phyloP scores from a whole-genome alignment of 2,113 vertebrate species.

The Microcebus tavaratra region DNA sequence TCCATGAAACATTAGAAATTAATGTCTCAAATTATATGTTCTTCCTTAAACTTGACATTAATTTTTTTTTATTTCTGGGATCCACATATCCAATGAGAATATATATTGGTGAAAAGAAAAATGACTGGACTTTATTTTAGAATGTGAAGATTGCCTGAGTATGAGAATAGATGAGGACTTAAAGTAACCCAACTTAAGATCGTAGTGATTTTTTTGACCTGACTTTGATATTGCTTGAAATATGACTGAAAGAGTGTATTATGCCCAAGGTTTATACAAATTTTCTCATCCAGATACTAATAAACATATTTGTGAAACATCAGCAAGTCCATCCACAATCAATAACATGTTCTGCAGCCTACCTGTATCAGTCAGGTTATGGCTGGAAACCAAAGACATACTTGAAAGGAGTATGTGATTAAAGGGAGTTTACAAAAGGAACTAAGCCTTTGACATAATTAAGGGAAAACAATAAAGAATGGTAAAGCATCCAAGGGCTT shows the following conservation, averaged over 20 bases:
- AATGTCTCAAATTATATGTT: neutral
- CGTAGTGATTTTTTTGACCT: neutral
- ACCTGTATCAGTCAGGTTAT: neutral
- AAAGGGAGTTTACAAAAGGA: neutral
- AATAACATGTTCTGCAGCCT: neutral
- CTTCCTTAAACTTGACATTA: neutral
- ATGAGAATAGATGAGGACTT: neutral
- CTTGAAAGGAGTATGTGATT: neutral
- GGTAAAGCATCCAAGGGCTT: neutral
- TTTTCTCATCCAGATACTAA: neutral
- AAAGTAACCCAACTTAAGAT: neutral
- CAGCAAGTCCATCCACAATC: neutral
- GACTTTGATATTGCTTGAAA: neutral
- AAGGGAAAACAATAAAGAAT: neutral
- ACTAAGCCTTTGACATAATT: neutral
- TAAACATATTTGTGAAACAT: neutral
- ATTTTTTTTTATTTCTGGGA: neutral
- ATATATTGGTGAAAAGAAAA: neutral
- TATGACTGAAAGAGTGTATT: neutral
- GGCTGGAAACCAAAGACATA: neutral
- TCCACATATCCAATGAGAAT: neutral
- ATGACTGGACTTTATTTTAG: neutral
- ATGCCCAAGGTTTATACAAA: neutral
- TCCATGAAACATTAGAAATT: neutral
- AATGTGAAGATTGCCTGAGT: neutral